Percentiles rank a stretch among this genome's conserved stretches.
phyloP scores from a whole-genome alignment of 2,113 vertebrate genomes.

The Laterallus jamaicensis region DNA sequence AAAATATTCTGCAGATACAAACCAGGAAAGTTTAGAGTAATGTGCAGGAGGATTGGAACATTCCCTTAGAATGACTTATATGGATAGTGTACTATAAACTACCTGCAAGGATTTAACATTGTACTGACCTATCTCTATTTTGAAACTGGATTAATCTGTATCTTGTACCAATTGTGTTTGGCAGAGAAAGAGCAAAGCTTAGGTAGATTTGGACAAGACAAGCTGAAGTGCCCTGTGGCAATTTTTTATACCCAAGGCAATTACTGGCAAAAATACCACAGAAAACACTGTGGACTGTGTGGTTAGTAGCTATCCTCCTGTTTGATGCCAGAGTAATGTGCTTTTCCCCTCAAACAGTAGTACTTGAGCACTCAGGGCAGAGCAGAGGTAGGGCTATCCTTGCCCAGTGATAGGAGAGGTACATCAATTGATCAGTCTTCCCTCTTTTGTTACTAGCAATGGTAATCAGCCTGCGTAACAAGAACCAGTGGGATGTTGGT shows the following conservation, averaged over 20 bases:
- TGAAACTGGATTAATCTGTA: background rate
- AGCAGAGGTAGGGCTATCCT: background rate
- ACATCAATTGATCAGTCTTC: background rate
- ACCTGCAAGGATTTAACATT: background rate
- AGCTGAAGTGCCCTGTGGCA: background rate
- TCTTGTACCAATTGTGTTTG: background rate
- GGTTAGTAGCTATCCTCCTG: background rate
- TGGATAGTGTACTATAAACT: background rate
- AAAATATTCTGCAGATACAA: background rate
- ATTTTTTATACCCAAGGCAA: background rate
- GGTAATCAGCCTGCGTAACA: background rate
- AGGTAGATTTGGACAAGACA: background rate
- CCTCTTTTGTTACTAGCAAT: background rate
- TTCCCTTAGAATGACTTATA: background rate
- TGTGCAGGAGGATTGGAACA: background rate
- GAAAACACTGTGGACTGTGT: background rate
- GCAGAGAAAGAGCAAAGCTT: background rate
- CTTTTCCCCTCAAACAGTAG: background rate
- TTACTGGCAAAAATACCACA: background rate
- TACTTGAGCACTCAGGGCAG: background rate
- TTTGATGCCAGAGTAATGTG: background rate
- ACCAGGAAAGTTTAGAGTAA: background rate
- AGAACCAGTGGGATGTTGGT: background rate
- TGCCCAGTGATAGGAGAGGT: background rate
- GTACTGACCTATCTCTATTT: background rate